Evolutionary conservation across 2,888 invertebrate species (phyloP).

Genomic region (Campoplex nolae): DNA sequence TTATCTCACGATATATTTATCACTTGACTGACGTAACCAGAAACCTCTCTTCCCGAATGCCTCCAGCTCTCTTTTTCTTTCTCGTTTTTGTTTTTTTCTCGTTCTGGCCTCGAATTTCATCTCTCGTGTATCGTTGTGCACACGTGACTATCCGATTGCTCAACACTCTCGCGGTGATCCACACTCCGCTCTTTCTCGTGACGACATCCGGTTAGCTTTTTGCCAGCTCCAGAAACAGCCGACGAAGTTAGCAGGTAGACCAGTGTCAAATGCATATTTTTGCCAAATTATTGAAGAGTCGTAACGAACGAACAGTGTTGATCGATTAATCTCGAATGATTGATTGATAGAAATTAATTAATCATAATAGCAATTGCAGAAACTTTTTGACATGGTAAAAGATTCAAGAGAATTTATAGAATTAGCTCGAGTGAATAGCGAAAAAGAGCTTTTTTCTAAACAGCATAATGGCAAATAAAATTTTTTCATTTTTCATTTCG

Average conservation of each 20-base stretch:
- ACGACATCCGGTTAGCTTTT: slow-evolving; percentile 50
- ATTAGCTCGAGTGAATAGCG: too few species aligned
- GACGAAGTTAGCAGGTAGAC: slow-evolving; percentile 4
- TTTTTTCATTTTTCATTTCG: too few species aligned
- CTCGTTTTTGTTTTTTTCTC: not conserved
- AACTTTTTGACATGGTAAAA: too few species aligned
- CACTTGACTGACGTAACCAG: slow-evolving; percentile 26
- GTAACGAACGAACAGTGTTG: not conserved
- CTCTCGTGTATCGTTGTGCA: not conserved
- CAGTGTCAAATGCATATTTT: slow-evolving; percentile 7
- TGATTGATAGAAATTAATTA: too few species aligned
- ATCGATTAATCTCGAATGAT: not conserved
- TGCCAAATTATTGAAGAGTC: not conserved
- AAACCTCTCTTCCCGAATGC: slow-evolving; percentile 7
- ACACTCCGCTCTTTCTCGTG: not conserved
- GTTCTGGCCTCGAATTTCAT: slow-evolving; percentile 15
- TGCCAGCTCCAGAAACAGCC: slow-evolving; percentile 41
- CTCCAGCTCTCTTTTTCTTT: slow-evolving; percentile 6
- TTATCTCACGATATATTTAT: slow-evolving; percentile 47
- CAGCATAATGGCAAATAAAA: too few species aligned
- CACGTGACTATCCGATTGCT: slow-evolving; percentile 44
- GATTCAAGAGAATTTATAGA: too few species aligned
- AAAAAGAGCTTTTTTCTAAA: too few species aligned
- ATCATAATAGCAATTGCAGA: too few species aligned
- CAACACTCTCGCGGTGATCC: slow-evolving; percentile 38